A percentile compares a stretch with the other conserved stretches of the same genome.
These are phyloP conservation scores for Gnathonemus echidnorhynchus DNA, from an alignment of 2,113 vertebrate genomes.

Conservation along the genomic window DNA sequence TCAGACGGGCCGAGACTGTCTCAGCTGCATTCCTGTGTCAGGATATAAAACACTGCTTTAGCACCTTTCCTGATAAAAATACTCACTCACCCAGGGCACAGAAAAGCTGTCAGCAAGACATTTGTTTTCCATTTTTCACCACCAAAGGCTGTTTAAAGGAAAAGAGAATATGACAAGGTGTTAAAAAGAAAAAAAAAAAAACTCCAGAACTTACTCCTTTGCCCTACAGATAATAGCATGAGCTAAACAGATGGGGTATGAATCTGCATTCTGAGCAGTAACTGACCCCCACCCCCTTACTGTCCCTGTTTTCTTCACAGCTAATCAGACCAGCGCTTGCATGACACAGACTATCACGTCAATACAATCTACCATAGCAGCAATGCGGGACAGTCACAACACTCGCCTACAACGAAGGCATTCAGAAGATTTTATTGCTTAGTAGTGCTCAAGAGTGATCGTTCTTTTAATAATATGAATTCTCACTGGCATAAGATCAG, in stretches of 20 bases:
- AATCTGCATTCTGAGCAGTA: background rate
- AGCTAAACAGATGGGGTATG: constrained; percentile 4
- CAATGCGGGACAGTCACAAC: background rate
- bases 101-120: constrained; percentile 60
- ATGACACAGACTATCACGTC: background rate
- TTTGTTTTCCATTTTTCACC: constrained; percentile 69
- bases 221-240: constrained; percentile 6
- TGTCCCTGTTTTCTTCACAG: background rate
- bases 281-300: background rate
- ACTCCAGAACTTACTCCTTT: background rate
- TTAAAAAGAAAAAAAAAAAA: background rate
- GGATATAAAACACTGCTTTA: background rate
- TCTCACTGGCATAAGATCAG: background rate
- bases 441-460: background rate
- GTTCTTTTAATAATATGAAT: background rate
- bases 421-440: background rate
- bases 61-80: constrained; percentile 24
- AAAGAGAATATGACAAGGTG: constrained; percentile 18
- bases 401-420: background rate
- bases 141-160: constrained; percentile 51
- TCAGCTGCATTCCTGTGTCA: background rate
- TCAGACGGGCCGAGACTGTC: background rate
- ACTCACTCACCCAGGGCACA: constrained; percentile 57
- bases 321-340: background rate
- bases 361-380: background rate